These are phyloP conservation scores for Lordiphosa clarofinis DNA, from an alignment of 1,140 invertebrate genomes.

Conservation along the genomic window DNA sequence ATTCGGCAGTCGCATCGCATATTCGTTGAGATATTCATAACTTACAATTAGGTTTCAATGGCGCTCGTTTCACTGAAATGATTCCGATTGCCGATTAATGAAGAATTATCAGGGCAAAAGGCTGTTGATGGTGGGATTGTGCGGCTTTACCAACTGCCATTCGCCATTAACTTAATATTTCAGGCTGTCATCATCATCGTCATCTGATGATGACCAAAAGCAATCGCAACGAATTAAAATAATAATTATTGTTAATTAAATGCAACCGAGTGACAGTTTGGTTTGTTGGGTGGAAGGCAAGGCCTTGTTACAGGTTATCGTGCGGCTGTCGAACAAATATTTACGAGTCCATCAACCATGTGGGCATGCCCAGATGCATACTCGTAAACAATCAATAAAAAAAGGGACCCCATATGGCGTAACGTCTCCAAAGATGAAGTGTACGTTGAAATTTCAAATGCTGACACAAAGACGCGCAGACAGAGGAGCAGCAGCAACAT, in stretches of 20 bases:
- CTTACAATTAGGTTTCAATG: constrained; percentile 55
- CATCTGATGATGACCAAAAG: constrained; percentile 11
- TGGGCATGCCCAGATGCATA: constrained; percentile 14
- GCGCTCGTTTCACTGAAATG: constrained; percentile 25
- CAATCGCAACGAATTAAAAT: constrained; percentile 49
- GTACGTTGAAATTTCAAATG: constrained; percentile 58
- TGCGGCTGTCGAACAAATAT: constrained; percentile 2
- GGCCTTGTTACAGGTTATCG: constrained; percentile 48
- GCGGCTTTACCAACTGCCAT: constrained; percentile 15
- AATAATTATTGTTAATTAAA: constrained; percentile 63
- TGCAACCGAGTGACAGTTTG: constrained; percentile 28
- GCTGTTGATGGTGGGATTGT: constrained; percentile 13
- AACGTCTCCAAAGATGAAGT: constrained; percentile 61
- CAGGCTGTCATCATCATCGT: constrained; percentile 22
- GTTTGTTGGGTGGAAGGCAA: constrained; percentile 18
- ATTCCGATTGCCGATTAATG: constrained; percentile 45
- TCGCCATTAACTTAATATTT: constrained; percentile 46
- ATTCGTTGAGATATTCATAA: constrained; percentile 67
- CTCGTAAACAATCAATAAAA: constrained; percentile 9
- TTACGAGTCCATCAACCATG: constrained; percentile 2
- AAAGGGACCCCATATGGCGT: constrained; percentile 65
- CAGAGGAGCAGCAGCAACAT: constrained; percentile 29
- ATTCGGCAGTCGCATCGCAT: constrained; percentile 35
- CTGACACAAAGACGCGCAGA: constrained; percentile 17
- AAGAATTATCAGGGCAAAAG: constrained; percentile 55